Evolutionary conservation across 2,888 invertebrate genomes (phyloP), one percentile per base, ranked within the genome.

Genomic region (Diabrotica balteata): DNA sequence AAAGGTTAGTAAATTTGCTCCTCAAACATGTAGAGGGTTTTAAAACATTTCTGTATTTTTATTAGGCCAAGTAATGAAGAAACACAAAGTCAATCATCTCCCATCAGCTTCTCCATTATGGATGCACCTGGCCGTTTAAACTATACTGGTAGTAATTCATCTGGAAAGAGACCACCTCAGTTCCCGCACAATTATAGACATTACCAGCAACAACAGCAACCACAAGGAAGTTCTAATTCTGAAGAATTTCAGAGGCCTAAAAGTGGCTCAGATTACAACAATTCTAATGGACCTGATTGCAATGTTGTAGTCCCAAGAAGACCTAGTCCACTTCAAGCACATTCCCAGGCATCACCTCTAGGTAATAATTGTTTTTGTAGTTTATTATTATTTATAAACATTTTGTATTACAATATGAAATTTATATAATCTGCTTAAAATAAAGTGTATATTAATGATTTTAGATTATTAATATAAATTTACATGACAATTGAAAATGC

Each of bases 101-200:
- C 92, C 8, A 91, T 92, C 74, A 91, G 92, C 83, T 92, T 91
- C 83, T 91, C 91, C 1, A 89, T 91, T 73, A 90, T 92, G 88
- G 92, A 92, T 83, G 87, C 89, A 8, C 88, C 88, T 10, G 88
- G 90, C 17, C 85, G 89, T 74, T 82, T 91, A 62, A 90, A 87
- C 80, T 91, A 90, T 76, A 84, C 85, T 72, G 85, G 86, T 59
- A 88, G 85, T 80, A 88, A 85, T 81, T 86, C 84, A 74, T 84
- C 88, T 63, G 84, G 87, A 53, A 87, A 88, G 80, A 77, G 87
- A 72, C 83, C 83, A 8, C 76, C 81, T 68, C 85, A 84, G 74
- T 87, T 88, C 71, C 88, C 88, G 77, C 88, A 88, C 81, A 83
- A 81, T 72, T 83, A 80, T 65, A 86, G 77, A 81, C 90, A 90